Evolutionary conservation across 35 echinoderm and acorn worm genomes (phyloP), one percentile per base, ranked within the genome.

Genomic region (Amphiura filiformis): DNA sequence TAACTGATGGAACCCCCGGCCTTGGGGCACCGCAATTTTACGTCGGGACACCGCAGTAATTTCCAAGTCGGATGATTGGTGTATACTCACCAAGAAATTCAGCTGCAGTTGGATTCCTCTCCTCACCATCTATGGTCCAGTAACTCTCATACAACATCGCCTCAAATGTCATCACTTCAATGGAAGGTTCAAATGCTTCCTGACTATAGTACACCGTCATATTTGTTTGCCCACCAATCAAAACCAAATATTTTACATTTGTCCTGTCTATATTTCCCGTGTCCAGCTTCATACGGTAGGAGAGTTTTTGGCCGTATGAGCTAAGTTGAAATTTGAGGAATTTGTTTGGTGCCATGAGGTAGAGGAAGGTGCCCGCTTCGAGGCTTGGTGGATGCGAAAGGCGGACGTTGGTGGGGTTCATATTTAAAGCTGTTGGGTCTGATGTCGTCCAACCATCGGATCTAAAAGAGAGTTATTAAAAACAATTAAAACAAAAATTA

Each of bases 381-480:
- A 89, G 80, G 39, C 31, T 70, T 28, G 96, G 93, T 17, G 95
- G 95, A 65, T 97, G 95, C 15, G 89, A 86, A 39, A 99, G 76
- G 5, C 92, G 86, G 32, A 99, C 81, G 75, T 89, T 92, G 38
- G 34, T 31, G 0, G 79, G 56, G 70, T 94, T 94, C 32, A 86
- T 32, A 28, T 87, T 83, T 32, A 95, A 39, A 0, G 93, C 88
- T 17, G 89, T 89, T 41, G 88, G 37, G 32, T 90, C 90, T 20
- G 87, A 81, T 0, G 85, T 83, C 1, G 44, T 57, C 96, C 96
- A 99, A 35, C 90, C 90, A 77, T 84, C 85, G 36, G 86, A 65
- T 39, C 96, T 95, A 49, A 4, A 70, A n/a, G 61, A n/a, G n/a
- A n/a, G n/a, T n/a, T n/a, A n/a, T 70, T 30, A n/a, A 15, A 70